Evolutionary conservation across 2,797 vertebrate species (phyloP), one percentile per base, ranked within the genome.

Genomic region (Gallinago solitaria): DNA sequence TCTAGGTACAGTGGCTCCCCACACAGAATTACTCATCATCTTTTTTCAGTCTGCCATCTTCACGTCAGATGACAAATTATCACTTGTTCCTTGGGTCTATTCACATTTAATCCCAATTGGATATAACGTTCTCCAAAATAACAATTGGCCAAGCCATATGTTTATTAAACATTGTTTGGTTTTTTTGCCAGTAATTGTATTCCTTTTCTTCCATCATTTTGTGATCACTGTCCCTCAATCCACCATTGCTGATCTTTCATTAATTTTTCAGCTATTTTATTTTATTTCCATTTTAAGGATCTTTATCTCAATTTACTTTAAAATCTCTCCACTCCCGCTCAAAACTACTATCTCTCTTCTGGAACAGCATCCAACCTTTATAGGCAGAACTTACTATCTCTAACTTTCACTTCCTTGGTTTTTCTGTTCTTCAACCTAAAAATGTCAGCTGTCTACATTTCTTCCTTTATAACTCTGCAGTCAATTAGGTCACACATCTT

Each of bases 1-100:
- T 45, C 30, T 53, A 16, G 7, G 28, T 37, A 45, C 20, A 76
- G 39, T 5, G 9, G 25, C 15, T 74, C 43, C 30, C 23, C 33
- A 68, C 19, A 33, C 4, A 75, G 15, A 41, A 16, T 37, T 78
- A 56, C 15, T 23, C 19, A 61, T 9, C 1, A 0, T 14, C 67
- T 45, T 50, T 16, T 4, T 84, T 18, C 94, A 73, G 27, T 45
- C 59, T 77, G 57, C 8, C 53, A 71, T 35, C 43, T 79, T 81
- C 47, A 47, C 0, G 0, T 51, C 41, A 78, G n/a, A 45, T n/a
- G 33, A 47, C 6, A 91, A 11, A 9, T 2, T 45, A 7, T n/a
- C n/a, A 65, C 57, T 65, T 80, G 24, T 19, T 87, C 76, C 53
- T 64, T 70, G 33, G 16, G 21, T 60, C 19, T 63, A 48, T 32